A percentile compares a stretch with the other conserved stretches of the same genome.
These are phyloP conservation scores for Pseudopodoces humilis DNA, from an alignment of 2,113 vertebrate species.

Conservation along the genomic window DNA sequence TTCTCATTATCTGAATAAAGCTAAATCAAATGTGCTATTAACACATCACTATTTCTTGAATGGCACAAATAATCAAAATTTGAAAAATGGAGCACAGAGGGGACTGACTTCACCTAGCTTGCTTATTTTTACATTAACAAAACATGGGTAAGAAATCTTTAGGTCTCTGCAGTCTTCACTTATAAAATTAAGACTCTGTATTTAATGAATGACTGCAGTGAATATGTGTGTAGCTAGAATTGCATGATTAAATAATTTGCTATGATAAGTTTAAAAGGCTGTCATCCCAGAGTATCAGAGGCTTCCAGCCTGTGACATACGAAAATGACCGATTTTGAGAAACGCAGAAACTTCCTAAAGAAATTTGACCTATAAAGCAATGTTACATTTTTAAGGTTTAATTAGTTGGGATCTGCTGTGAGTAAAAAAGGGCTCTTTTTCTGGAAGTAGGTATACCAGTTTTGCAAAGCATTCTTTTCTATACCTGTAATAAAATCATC, in stretches of 20 bases:
- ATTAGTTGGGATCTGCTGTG: background rate
- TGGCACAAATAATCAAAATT: background rate
- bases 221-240: background rate
- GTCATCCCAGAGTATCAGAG: background rate
- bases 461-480: background rate
- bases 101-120: background rate
- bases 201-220: background rate
- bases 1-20: background rate
- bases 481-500: background rate
- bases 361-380: background rate
- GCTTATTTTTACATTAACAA: background rate
- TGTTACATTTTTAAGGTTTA: background rate
- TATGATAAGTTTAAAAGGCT: background rate
- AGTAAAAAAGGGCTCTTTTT: background rate
- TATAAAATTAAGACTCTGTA: background rate
- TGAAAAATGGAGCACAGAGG: background rate
- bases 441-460: background rate
- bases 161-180: background rate
- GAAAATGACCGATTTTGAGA: background rate
- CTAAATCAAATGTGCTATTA: background rate
- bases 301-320: background rate
- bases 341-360: background rate
- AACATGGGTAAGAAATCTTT: background rate
- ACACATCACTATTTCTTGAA: background rate
- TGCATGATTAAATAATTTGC: background rate